Conservation (phyloP, 2,888 invertebrate species). For the Strigamia transsilvanica region DNA sequence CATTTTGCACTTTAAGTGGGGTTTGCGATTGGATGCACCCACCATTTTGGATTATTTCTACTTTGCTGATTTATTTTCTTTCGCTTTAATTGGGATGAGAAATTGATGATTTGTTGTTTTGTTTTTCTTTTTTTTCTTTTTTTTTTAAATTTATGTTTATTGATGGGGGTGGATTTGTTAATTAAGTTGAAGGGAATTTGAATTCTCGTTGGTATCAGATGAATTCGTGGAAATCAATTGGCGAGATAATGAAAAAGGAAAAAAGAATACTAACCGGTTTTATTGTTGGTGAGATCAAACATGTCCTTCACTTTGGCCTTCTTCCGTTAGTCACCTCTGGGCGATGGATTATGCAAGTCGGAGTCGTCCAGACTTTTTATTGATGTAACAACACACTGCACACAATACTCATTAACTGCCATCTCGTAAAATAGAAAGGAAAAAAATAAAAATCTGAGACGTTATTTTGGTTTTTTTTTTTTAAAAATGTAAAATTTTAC, state of each 20-base stretch:
- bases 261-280: slow-evolving; percentile 26
- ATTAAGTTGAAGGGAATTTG: slow-evolving; percentile 30
- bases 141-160: background rate
- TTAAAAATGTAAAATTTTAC: background rate
- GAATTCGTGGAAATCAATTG: slow-evolving; percentile 46
- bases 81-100: background rate
- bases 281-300: slow-evolving; percentile 31
- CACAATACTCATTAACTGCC: background rate
- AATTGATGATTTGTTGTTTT: slow-evolving; percentile 1
- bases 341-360: slow-evolving; percentile 46
- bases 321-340: slow-evolving; percentile 36
- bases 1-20: background rate
- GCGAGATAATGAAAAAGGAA: slow-evolving; percentile 20
- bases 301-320: slow-evolving; percentile 41
- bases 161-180: slow-evolving; percentile 11
- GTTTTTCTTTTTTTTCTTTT: background rate
- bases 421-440: background rate
- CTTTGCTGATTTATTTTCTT: background rate
- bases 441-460: background rate
- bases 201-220: slow-evolving; percentile 9
- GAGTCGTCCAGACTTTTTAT: background rate
- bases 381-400: slow-evolving; percentile 18
- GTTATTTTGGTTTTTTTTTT: background rate
- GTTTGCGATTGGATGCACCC: background rate
- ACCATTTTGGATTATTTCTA: background rate